These are phyloP conservation scores for Pampusana beccarii DNA, from an alignment of 2,113 vertebrate genomes.

Conservation along the genomic window DNA sequence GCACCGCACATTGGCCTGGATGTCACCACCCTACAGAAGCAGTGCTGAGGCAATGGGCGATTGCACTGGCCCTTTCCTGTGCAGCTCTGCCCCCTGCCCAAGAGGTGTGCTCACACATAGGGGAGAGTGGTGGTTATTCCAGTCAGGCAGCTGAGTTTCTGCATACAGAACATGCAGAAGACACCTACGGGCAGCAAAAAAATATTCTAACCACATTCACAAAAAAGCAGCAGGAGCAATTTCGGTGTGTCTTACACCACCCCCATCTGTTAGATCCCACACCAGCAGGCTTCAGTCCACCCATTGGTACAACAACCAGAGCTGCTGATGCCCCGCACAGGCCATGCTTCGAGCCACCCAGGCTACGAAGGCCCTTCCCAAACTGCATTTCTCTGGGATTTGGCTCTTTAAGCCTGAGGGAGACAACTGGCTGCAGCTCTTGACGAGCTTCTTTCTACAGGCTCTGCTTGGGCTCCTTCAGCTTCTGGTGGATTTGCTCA, in stretches of 20 bases:
- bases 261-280: background rate
- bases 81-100: background rate
- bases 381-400: background rate
- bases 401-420: background rate
- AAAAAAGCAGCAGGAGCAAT: background rate
- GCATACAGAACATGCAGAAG: background rate
- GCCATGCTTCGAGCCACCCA: background rate
- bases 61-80: background rate
- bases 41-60: background rate
- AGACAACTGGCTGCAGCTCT: background rate
- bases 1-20: rapidly evolving
- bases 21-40: background rate
- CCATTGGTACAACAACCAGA: background rate
- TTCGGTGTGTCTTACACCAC: background rate
- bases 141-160: background rate
- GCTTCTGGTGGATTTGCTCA: background rate
- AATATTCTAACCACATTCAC: background rate
- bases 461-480: background rate
- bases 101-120: background rate
- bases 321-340: background rate
- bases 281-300: background rate
- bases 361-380: background rate
- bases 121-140: background rate
- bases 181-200: background rate
- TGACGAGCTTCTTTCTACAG: background rate